Conservation (phyloP, 2,797 vertebrate genomes). For the Masticophis lateralis region DNA sequence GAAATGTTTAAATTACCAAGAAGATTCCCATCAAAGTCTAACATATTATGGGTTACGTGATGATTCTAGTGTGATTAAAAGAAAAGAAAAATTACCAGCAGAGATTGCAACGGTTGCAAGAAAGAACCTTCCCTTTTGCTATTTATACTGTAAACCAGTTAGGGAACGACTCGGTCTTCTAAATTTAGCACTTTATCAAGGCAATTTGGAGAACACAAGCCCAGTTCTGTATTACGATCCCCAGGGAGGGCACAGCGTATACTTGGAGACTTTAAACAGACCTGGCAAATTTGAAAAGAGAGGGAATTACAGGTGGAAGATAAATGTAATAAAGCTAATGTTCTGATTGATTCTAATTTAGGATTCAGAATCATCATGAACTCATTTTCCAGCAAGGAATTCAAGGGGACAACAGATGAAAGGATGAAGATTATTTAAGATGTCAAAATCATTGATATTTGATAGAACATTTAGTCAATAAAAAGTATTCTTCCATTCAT, state of each 20-base stretch:
- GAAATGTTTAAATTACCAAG: background rate
- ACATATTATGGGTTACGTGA: background rate
- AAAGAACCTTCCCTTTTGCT: background rate
- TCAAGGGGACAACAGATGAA: background rate
- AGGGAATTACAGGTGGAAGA: background rate
- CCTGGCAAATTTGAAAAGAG: background rate
- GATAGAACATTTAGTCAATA: background rate
- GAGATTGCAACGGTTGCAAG: background rate
- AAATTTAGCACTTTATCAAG: background rate
- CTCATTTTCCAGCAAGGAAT: background rate
- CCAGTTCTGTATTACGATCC: background rate
- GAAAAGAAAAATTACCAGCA: background rate
- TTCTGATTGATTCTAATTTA: background rate
- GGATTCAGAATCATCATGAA: background rate
- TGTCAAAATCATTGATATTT: rapidly evolving
- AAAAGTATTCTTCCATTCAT: conserved; percentile 12
- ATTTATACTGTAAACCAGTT: background rate
- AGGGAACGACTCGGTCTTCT: background rate
- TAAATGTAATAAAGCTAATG: background rate
- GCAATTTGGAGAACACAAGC: background rate
- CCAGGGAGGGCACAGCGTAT: background rate
- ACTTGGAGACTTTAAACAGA: background rate
- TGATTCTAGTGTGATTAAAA: background rate
- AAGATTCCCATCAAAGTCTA: background rate
- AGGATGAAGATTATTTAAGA: background rate